Evolutionary conservation across 35 echinoderm and acorn worm genomes (phyloP).

Genomic region (Acanthaster planci): DNA sequence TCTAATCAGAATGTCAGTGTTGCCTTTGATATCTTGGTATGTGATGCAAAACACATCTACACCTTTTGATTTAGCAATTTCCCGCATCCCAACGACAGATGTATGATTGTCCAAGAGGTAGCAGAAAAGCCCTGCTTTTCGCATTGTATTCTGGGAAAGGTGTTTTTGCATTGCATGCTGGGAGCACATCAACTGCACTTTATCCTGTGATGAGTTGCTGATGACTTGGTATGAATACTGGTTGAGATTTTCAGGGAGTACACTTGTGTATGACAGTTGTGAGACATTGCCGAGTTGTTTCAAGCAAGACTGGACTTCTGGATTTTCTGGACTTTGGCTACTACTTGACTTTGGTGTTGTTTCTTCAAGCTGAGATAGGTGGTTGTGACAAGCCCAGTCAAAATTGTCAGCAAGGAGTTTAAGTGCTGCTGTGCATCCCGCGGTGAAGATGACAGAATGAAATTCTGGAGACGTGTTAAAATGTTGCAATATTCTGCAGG

Average conservation of each 20-base stretch:
- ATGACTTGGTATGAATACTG: not conserved
- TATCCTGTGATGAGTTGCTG: not conserved
- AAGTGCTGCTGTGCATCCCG: slow-evolving; percentile 79
- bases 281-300: not conserved
- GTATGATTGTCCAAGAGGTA: slow-evolving; percentile 90
- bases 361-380: not conserved
- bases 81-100: slow-evolving; percentile 91
- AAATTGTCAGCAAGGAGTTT: slow-evolving; percentile 87
- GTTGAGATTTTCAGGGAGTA: not conserved
- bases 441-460: slow-evolving; percentile 87
- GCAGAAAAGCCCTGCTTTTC: slow-evolving; percentile 45
- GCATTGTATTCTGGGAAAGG: not conserved
- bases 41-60: slow-evolving; percentile 45
- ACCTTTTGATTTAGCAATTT: slow-evolving; percentile 62
- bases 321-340: no score
- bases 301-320: no score
- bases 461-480: slow-evolving; percentile 81
- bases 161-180: not conserved
- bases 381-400: slow-evolving; percentile 51
- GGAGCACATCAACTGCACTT: not conserved
- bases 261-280: not conserved
- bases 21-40: slow-evolving; percentile 4
- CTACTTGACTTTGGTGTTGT: not conserved
- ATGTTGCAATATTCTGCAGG: slow-evolving; percentile 74
- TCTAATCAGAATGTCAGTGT: not conserved